Evolutionary conservation across 2,113 vertebrate genomes (phyloP), one percentile per base, ranked within the genome.

Genomic region (Pterocles orientalis): DNA sequence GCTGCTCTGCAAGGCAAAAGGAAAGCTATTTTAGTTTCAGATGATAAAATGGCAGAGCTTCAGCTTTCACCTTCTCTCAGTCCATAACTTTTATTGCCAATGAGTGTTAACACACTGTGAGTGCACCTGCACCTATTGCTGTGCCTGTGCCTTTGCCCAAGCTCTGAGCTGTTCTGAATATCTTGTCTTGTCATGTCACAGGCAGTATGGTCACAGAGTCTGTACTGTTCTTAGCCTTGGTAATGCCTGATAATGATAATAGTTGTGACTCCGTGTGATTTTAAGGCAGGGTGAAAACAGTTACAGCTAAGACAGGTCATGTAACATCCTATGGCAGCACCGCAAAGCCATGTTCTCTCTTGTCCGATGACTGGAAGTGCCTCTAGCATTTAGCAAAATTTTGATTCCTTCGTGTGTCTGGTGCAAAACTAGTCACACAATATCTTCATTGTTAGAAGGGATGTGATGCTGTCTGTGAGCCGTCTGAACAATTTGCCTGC

Each of bases 361-460:
- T 45, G 16, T 19, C 10, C 21, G 45, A 4, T 31, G 25, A 66
- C n/a, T 36, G 28, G 13, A 81, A 81, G 2, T 12, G 17, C 25
- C 9, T 64, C 41, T 33, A 73, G 17, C 9, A 21, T 16, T 76
- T 51, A 51, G 11, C 6, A 88, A 71, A 71, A 71, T 36, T 58
- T 61, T 78, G 7, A 2, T 71, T 88, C 11, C 17, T 4, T 26
- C 17, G n/a, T 0, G 0, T 14, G 5, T 31, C 26, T 71, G 18
- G 11, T 68, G 36, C 19, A 50, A 54, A 68, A 36, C 41, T 47
- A 11, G 28, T 17, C 14, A 34, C 0, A 0, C 31, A 76, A 4
- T 9, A 26, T 26, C 7, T 29, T n/a, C 7, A 7, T 41, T 6
- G 1, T 0, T 23, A 43, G 48, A 88, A 20, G 7, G 15, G 2